A percentile compares a stretch with the other conserved stretches of the same genome.
These are phyloP conservation scores for Mythimna vitellina DNA, from an alignment of 2,888 invertebrate genomes.

Conservation along the genomic window DNA sequence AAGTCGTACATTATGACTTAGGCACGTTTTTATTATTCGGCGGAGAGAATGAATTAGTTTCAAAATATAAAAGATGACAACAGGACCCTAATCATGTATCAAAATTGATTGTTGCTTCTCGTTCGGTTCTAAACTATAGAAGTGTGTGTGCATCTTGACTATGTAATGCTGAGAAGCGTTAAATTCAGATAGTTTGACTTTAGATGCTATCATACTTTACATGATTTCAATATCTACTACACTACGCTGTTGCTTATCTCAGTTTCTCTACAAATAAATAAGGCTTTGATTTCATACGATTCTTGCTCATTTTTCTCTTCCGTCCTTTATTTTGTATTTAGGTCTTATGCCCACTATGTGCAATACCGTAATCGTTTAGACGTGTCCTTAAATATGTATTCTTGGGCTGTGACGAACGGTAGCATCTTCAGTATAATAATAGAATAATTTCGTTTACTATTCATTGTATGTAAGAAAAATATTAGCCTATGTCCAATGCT, in stretches of 20 bases:
- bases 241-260: not conserved
- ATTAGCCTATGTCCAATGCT: conserved; percentile 66
- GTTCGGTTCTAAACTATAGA: not conserved
- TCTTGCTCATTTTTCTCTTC: conserved; percentile 84
- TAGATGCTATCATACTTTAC: not conserved
- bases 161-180: conserved; percentile 12
- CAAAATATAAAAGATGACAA: conserved; percentile 13
- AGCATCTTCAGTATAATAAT: conserved; percentile 35
- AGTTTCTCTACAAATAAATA: conserved; percentile 17
- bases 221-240: conserved; percentile 13
- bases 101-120: conserved; percentile 2
- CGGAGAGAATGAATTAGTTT: conserved; percentile 35
- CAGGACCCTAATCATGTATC: not conserved
- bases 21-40: conserved; percentile 23
- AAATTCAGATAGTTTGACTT: not conserved
- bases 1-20: conserved; percentile 52
- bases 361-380: conserved; percentile 67
- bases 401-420: conserved; percentile 78
- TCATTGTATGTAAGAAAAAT: conserved; percentile 55
- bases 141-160: conserved; percentile 6
- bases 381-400: conserved; percentile 75
- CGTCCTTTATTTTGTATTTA: conserved; percentile 80
- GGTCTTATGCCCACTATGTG: conserved; percentile 54
- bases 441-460: conserved; percentile 49
- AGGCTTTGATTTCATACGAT: conserved; percentile 54